Percentiles rank a stretch among this genome's conserved stretches.
These are phyloP conservation scores for Anoura caudifer DNA, from an alignment of 2,113 vertebrate species.

Conservation along the genomic window DNA sequence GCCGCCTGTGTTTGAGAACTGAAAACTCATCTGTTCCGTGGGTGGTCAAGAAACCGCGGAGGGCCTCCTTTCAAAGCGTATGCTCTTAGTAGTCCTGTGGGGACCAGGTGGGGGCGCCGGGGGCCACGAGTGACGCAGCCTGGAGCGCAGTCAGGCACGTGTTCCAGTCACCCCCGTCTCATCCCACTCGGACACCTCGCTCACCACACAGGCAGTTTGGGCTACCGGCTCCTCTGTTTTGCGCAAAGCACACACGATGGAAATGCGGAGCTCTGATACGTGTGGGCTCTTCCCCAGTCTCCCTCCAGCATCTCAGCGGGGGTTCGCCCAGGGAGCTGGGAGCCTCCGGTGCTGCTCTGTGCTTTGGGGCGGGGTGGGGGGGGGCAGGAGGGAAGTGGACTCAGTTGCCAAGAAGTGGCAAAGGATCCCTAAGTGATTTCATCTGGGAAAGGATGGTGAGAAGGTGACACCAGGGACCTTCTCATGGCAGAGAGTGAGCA, in stretches of 20 bases:
- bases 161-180: rapidly evolving
- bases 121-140: neutral
- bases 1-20: neutral
- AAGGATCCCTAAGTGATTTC: neutral
- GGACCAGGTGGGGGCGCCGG: neutral
- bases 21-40: neutral
- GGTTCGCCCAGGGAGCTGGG: neutral
- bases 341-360: neutral
- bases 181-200: neutral
- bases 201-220: neutral
- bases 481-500: neutral
- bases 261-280: rapidly evolving
- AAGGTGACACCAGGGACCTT: neutral
- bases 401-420: neutral
- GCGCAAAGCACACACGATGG: rapidly evolving
- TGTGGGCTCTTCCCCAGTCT: rapidly evolving
- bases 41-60: neutral
- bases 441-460: too few relatives aligned
- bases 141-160: rapidly evolving
- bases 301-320: neutral
- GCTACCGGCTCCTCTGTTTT: neutral
- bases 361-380: neutral
- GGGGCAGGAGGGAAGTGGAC: neutral
- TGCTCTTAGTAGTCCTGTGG: neutral
- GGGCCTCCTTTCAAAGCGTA: neutral